Evolutionary conservation across 2,113 vertebrate genomes (phyloP).

Genomic region (Salvator merianae): DNA sequence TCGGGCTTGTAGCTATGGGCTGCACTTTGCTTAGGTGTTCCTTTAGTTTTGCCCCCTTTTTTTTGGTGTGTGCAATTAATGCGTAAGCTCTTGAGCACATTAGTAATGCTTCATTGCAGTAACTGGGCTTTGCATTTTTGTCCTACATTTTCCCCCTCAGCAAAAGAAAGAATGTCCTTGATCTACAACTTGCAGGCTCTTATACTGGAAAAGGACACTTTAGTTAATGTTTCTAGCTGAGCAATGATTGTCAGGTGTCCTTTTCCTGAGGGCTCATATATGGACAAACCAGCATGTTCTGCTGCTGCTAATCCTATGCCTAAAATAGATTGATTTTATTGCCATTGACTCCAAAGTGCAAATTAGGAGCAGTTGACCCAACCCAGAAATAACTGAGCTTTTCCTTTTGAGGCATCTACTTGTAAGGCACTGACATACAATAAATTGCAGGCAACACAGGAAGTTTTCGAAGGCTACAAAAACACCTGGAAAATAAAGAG

Average conservation of each 20-base stretch:
- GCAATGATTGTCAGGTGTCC: slow-evolving; percentile 27
- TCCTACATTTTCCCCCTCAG: too few species aligned
- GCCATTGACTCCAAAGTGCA: slow-evolving; percentile 3
- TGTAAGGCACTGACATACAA: not conserved
- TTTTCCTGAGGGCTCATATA: slow-evolving; percentile 21
- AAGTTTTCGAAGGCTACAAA: not conserved
- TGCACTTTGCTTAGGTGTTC: slow-evolving; percentile 57
- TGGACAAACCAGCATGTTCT: slow-evolving; percentile 4
- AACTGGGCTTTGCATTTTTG: not conserved
- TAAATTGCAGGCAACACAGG: not conserved
- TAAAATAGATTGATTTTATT: slow-evolving; percentile 32
- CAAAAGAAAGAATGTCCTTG: slow-evolving; percentile 44
- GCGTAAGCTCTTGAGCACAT: slow-evolving; percentile 38
- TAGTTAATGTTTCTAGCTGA: slow-evolving; percentile 35
- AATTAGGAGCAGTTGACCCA: not conserved
- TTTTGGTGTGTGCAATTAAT: slow-evolving; percentile 53
- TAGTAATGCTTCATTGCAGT: slow-evolving; percentile 24
- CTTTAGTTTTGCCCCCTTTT: slow-evolving; percentile 43
- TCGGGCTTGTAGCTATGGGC: slow-evolving; percentile 66
- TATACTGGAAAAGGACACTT: slow-evolving; percentile 33
- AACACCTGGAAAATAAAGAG: not conserved
- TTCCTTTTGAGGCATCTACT: not conserved
- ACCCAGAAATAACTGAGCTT: not conserved
- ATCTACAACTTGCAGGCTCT: slow-evolving; percentile 12
- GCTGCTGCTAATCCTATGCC: not conserved